Evolutionary conservation across 2,888 invertebrate species (phyloP), one percentile per base, ranked within the genome.

Genomic region (Scelioninae gen. 2): DNA sequence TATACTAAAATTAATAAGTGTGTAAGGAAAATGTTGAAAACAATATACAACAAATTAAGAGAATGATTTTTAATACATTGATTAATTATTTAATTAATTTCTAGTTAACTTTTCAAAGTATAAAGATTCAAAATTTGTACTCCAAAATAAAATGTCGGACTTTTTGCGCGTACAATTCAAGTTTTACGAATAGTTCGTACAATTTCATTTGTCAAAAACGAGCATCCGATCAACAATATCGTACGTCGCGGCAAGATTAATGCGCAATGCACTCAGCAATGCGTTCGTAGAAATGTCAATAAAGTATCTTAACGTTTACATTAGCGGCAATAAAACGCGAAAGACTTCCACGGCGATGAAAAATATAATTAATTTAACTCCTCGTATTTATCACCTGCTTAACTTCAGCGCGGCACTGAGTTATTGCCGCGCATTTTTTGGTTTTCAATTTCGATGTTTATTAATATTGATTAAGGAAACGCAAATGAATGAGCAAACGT

Each of bases 281-380:
- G 18, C 65, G 57, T 48, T 65, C 65, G 39, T 65, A 65, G 55
- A 65, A 55, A 65, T 31, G 65, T 31, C 65, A 65, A 65, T 65
- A 65, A 65, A 65, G 57, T 41, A 57, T 65, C 48, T 31, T 31
- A 65, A 65, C 65, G 18, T 65, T 65, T 65, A 65, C 57, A 65
- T 65, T 65, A 65, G 57, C 19, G 22, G 64, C 37, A 46, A 55
- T 65, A 46, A 65, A 65, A 55, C 39, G 33, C 46, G 37, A 55
- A 19, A 46, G 55, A 3, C 52, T 11, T 45, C 33, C 11, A 15
- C 13, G 22, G 39, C 39, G 55, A 37, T 57, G 57, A 50, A 50
- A 57, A 67, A 39, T 35, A 57, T 28, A 57, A 65, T 65, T 48
- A 46, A 65, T 55, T 65, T 57, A 41, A 41, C 19, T 18, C 41